Evolutionary conservation across 2,888 invertebrate species (phyloP).

Genomic region (Pardosa pseudoannulata): DNA sequence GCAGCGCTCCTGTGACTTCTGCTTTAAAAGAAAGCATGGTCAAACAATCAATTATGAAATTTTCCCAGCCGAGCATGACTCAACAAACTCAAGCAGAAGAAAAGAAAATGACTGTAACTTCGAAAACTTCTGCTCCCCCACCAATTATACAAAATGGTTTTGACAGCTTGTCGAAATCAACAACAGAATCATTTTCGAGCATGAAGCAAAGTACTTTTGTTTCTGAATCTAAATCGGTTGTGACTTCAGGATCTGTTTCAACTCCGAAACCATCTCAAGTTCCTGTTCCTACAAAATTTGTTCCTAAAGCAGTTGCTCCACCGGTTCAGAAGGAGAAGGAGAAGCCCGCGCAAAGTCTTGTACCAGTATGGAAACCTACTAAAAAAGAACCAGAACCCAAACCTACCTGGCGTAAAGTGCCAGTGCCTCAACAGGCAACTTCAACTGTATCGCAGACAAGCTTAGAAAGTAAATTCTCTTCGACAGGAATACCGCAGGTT

Average conservation of each 20-base stretch:
- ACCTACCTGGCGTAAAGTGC: slow-evolving; percentile 28
- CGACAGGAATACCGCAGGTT: slow-evolving; percentile 6
- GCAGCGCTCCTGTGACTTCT: slow-evolving; percentile 11
- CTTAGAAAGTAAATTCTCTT: not conserved
- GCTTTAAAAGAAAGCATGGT: slow-evolving; percentile 54
- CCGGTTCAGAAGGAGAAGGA: slow-evolving; percentile 8
- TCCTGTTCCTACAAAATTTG: slow-evolving; percentile 32
- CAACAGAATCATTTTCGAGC: slow-evolving; percentile 24
- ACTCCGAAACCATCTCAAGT: slow-evolving; percentile 12
- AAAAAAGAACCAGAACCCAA: not conserved
- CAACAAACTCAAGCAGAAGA: slow-evolving; percentile 27
- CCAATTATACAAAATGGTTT: slow-evolving; percentile 51
- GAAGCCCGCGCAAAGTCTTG: slow-evolving; percentile 10
- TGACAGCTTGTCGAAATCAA: slow-evolving; percentile 17
- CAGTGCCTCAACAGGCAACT: not conserved
- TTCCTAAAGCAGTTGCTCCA: slow-evolving; percentile 22
- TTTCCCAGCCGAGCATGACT: slow-evolving; percentile 35
- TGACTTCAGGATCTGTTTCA: not conserved
- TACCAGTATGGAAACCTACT: slow-evolving; percentile 36
- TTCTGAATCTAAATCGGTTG: slow-evolving; percentile 41
- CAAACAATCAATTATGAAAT: slow-evolving; percentile 53
- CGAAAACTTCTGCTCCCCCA: not conserved
- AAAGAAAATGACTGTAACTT: not conserved
- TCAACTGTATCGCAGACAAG: not conserved
- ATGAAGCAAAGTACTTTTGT: slow-evolving; percentile 51